Evolutionary conservation across 2,113 vertebrate genomes (phyloP).

Genomic region (Shinisaurus crocodilurus): DNA sequence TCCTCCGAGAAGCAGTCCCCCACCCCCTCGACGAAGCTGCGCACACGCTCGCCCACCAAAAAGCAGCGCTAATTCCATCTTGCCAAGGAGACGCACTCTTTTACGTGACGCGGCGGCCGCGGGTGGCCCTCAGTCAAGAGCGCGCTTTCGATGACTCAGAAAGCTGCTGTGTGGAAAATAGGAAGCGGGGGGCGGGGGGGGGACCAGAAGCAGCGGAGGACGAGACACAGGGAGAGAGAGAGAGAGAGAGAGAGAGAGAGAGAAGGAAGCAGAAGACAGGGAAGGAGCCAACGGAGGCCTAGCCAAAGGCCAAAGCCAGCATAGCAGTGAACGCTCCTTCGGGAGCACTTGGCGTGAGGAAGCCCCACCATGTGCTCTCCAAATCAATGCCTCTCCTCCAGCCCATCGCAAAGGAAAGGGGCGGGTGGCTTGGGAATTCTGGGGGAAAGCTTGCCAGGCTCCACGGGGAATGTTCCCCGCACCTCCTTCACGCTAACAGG

Average conservation of each 20-base stretch:
- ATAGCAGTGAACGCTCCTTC: background rate
- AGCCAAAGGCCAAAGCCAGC: no score
- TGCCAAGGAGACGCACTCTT: background rate
- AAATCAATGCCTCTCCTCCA: background rate
- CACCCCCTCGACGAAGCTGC: background rate
- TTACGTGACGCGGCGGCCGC: no score
- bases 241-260: background rate
- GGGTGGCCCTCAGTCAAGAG: background rate
- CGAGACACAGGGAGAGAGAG: no score
- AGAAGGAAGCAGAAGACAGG: background rate
- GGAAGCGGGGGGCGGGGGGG: background rate
- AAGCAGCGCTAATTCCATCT: background rate
- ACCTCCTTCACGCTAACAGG: background rate
- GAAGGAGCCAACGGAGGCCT: background rate
- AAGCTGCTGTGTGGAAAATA: background rate
- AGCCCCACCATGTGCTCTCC: background rate
- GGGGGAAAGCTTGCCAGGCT: background rate
- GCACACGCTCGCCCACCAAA: background rate
- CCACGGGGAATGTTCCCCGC: background rate
- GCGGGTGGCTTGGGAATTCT: background rate
- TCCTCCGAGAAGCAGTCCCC: background rate
- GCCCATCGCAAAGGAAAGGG: background rate
- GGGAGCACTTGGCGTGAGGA: no score
- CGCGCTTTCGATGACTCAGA: background rate
- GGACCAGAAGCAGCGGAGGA: background rate